A percentile compares a stretch with the other conserved stretches of the same genome.
Evolutionary conservation across 2,888 invertebrate species (phyloP).

Genomic region (Andrena haemorrhoa): DNA sequence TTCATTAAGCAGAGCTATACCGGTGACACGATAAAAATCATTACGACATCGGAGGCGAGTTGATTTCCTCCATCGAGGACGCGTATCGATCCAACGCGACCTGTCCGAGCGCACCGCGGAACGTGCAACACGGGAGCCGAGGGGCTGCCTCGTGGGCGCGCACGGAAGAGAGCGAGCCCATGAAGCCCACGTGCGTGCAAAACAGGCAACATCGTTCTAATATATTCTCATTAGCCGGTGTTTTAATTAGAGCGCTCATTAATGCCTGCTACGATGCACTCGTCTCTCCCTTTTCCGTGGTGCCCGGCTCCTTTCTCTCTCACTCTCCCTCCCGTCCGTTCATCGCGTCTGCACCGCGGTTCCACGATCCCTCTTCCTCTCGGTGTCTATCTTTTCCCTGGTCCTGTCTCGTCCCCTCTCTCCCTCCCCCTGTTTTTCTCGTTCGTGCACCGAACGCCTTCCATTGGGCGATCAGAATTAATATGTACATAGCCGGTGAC

Average conservation of each 20-base stretch:
- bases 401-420: not conserved
- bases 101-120: slow-evolving; percentile 36
- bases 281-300: slow-evolving; percentile 47
- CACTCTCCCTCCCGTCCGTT: slow-evolving; percentile 4
- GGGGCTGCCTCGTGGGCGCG: not conserved
- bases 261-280: slow-evolving; percentile 75
- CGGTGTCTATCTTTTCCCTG: not conserved
- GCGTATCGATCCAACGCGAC: slow-evolving; percentile 60
- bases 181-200: slow-evolving; percentile 72
- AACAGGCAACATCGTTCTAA: slow-evolving; percentile 78
- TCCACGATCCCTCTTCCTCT: not conserved
- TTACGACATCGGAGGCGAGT: slow-evolving; percentile 43
- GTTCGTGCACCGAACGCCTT: slow-evolving; percentile 18
- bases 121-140: slow-evolving; percentile 13
- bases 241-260: slow-evolving; percentile 82
- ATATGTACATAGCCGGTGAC: slow-evolving; percentile 50
- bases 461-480: slow-evolving; percentile 59
- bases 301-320: not conserved
- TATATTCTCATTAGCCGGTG: slow-evolving; percentile 82
- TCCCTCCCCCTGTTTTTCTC: not conserved
- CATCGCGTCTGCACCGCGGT: not conserved
- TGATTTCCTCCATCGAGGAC: slow-evolving; percentile 58
- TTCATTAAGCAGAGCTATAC: slow-evolving; percentile 39
- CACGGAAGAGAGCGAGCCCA: slow-evolving; percentile 36
- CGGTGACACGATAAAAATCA: slow-evolving; percentile 52